Conservation (phyloP, 2,113 vertebrate genomes). For the Pollimyrus isidori region DNA sequence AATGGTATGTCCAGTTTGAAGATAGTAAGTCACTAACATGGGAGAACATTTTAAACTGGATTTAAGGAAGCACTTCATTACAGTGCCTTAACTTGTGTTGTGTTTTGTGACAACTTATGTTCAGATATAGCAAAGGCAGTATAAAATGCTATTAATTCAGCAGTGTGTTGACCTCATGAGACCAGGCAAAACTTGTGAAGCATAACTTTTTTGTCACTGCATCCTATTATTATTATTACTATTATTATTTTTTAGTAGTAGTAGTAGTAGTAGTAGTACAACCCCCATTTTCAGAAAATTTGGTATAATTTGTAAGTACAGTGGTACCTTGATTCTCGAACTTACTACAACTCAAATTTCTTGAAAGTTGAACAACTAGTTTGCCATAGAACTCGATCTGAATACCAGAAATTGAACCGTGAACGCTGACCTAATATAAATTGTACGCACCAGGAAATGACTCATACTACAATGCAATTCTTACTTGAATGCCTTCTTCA, state of each 20-base stretch:
- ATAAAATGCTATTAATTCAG: neutral
- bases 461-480: no score
- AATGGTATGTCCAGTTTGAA: slow-evolving; percentile 46
- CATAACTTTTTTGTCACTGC: neutral
- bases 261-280: neutral
- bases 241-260: neutral
- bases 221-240: neutral
- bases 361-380: no score
- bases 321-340: no score
- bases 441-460: no score
- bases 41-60: no score
- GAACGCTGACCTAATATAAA: no score
- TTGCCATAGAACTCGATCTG: no score
- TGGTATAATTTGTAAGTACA: neutral
- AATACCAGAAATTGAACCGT: no score
- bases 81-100: neutral
- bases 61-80: no score
- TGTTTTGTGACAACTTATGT: neutral
- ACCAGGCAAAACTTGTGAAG: neutral
- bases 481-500: no score
- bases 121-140: neutral
- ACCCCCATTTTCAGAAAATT: neutral
- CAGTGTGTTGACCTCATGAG: neutral
- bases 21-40: neutral
- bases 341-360: no score